Evolutionary conservation across 2,888 invertebrate species (phyloP).

Genomic region (Cheiracanthium punctorium): DNA sequence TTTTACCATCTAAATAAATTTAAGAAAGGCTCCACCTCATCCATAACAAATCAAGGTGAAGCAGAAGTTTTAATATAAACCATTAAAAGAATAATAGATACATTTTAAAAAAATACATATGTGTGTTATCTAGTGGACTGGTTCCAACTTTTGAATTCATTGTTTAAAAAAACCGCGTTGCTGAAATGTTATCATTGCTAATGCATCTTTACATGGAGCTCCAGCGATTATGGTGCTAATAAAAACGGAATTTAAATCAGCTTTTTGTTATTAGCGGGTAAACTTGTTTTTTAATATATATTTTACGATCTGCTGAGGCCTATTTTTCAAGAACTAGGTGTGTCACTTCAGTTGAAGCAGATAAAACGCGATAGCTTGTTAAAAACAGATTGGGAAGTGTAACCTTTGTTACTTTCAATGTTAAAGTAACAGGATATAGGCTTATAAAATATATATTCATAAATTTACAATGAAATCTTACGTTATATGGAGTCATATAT

Average conservation of each 20-base stretch:
- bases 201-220: neutral
- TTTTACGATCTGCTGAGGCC: neutral
- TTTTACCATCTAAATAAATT: neutral
- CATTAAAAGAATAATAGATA: slow-evolving; percentile 22
- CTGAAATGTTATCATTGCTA: neutral
- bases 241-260: slow-evolving; percentile 47
- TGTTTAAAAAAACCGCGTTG: neutral
- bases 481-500: too few relatives aligned
- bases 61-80: slow-evolving; percentile 19
- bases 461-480: neutral
- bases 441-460: neutral
- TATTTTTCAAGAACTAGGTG: neutral
- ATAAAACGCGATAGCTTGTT: neutral
- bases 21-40: neutral
- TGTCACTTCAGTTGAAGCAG: neutral
- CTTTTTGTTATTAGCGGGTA: slow-evolving; percentile 25
- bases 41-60: neutral
- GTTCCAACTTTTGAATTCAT: neutral
- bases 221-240: slow-evolving; percentile 21
- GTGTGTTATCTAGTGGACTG: slow-evolving; percentile 34
- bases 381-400: slow-evolving; percentile 2
- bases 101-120: too few relatives aligned
- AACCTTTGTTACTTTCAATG: neutral
- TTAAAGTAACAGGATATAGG: neutral
- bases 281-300: neutral